Base-by-base conservation (phyloP, 2,797 vertebrate species). In the Pristis pectinata region DNA sequence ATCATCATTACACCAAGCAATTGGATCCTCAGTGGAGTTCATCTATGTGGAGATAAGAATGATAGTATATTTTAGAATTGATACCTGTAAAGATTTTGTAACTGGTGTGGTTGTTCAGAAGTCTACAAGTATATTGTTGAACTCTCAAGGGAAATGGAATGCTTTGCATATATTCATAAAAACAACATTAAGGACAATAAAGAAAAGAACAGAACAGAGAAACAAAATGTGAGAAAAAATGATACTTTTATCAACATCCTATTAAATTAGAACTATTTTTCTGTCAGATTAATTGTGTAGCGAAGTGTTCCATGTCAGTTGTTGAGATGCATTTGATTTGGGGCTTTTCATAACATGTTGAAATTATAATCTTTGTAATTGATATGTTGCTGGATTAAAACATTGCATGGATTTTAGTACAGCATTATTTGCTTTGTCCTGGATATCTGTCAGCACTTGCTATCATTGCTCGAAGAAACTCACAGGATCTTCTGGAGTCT, bases 1-100 rank as follows among this genome's bases (percentile, higher is more conserved):
- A 61, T 87, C 83, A 87, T 87, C 53, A 87, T 87, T 87, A 87
- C 4, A 34, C 59, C 53, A 59, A 56, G 83, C 83, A 61, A 87
- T 17, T 87, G 83, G 87, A 87, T 59, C 24, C 83, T 87, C 56
- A n/a, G 8, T 34, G 56, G 34, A 76, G 72, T 30, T 34, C 59
- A 87, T 61, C 30, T 7, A 34, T n/a, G 53, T 34, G 34, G 34
- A 59, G 56, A n/a, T 87, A 6, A 87, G 83, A 87, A 87, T 53
- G 59, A 13, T 53, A 56, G 8, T 56, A 17, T 27, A 61, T 87
- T 87, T 87, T 59, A 87, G 2, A 87, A 61, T 59, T 2, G 53
- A 30, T 59, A 87, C 30, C 5, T 85, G 56, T 30, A 87, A 87
- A 56, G 44, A 22, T 30, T 85, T 30, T 30, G 13, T 61, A n/a